Base-by-base conservation (phyloP, 2,797 vertebrate species). In the Morus bassanus region DNA sequence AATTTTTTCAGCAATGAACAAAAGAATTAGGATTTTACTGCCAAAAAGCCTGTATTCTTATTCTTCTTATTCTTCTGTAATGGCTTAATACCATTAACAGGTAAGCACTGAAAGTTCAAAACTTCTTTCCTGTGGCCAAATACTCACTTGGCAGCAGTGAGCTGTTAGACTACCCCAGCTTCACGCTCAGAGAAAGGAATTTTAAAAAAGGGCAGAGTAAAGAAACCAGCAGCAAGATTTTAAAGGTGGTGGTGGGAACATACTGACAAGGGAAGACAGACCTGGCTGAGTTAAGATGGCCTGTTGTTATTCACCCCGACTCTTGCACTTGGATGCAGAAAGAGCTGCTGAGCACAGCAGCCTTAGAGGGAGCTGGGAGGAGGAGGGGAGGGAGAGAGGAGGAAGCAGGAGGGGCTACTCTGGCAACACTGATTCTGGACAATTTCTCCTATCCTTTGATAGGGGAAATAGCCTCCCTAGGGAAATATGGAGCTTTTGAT, bases 371-470 rank as follows among this genome's bases (percentile, higher is more conserved):
- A 92, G 27, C 18, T 57, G 53, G 25, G 23, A 79, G 82, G 51
- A 91, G 37, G 19, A 93, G 54, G 35, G 74, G 54, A 79, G 63
- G 35, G 39, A 67, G 46, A 45, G 37, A 74, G 28, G 31, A 93
- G 51, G 69, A 83, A 92, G 18, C 39, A 78, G 78, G 75, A 91
- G 76, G 48, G 39, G 59, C 69, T 67, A 3, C 68, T 85, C 81
- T 65, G 64, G 79, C 75, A 96, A 65, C 85, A 63, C 61, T 31
- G 61, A 83, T 92, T 94, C 94, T 97, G 93, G 90, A 93, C 61
- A 92, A 89, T 94, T 93, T 96, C 94, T 96, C 81, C 68, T 76
- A 72, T 56, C 35, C 75, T 94, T 96, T 96, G 84, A 81, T 88
- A 95, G 53, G 45, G 68, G 75, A 96, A 95, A 95, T 46, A 85